Evolutionary conservation across 2,113 vertebrate species (phyloP), one percentile per base, ranked within the genome.

Genomic region (Potamarius usumacintae): DNA sequence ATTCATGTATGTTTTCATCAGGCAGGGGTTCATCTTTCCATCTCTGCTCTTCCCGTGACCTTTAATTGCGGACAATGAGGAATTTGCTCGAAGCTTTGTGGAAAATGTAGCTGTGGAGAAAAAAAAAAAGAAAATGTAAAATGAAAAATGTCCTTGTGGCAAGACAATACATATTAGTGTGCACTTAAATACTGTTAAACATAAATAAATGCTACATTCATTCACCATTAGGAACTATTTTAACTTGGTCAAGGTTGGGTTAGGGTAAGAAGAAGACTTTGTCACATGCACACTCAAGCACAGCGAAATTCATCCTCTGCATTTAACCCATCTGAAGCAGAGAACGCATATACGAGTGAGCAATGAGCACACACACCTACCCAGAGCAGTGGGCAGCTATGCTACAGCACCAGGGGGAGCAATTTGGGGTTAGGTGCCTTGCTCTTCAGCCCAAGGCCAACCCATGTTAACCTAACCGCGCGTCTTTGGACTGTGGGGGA

Each of bases 21-120:
- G 93, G 86, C 97, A 97, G 0, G 95, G 96, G 83, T 97, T 95
- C 91, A 95, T 95, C 92, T 96, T 97, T 91, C 93, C 95, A 42
- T 95, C 95, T 89, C 90, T 91, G 8, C 94, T 94, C 83, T 96
- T 95, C 89, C 94, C 94, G 92, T 92, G 95, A 91, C 92, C 95
- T 90, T 93, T 96, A 25, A 30, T 72, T 83, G 74, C 48, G 12
- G 77, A 87, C 50, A 83, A 20, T 15, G 77, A 67, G 18, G 93
- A 89, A 81, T 93, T 93, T 94, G 42, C 42, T 42, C 95, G 95
- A 77, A 95, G 94, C 89, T 96, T 96, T 53, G 96, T 93, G 84
- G 96, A 94, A 92, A 96, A 96, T 90, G 93, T 94, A 90, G 94
- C 96, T 97, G 90, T 83, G 52, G 52, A 86, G 82, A 90, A 63